Evolutionary conservation across 1,140 invertebrate genomes (phyloP), one percentile per base, ranked within the genome.

Genomic region (Papilio helenus): DNA sequence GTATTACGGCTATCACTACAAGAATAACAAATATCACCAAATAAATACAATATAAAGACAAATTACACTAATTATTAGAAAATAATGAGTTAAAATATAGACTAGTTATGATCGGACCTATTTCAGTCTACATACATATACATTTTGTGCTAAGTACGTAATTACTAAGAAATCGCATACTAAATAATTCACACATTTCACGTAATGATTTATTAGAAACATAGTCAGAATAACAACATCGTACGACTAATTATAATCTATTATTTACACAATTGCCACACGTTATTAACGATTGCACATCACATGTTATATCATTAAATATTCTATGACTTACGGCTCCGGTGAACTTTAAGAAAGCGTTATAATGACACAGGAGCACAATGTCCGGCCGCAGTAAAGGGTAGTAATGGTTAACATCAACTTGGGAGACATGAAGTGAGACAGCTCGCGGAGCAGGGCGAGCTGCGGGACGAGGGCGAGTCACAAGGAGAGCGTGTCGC

Each of bases 401-500:
- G 46, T 29, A 10, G 7, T 51, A 29, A 16, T 51, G 44, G 18
- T 51, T 18, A 26, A 7, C 12, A 74, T 51, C 44, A 4, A 9
- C 46, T 23, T 5, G 72, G 42, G 72, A 26, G 76, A 65, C 23
- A 65, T 5, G n/a, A 61, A 12, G 20, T 77, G 44, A 65, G 55
- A 65, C n/a, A 77, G 14, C n/a, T 61, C 18, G 4, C 65, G 26
- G n/a, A 14, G 18, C n/a, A 65, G 26, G 26, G 55, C 65, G n/a
- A 68, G 14, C 78, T 84, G 68, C 55, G 76, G 18, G 20, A 71
- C 39, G 65, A 79, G 74, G 61, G 76, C 72, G 12, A 80, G 93
- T 96, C 95, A 97, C 93, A 97, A 96, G 55, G 97, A 96, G 34
- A 98, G 94, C n/a, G 97, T 98, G 89, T 98, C 98, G 90, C 97